Base-by-base conservation (phyloP, 2,113 vertebrate species). In the Vulpes ferrilata region DNA sequence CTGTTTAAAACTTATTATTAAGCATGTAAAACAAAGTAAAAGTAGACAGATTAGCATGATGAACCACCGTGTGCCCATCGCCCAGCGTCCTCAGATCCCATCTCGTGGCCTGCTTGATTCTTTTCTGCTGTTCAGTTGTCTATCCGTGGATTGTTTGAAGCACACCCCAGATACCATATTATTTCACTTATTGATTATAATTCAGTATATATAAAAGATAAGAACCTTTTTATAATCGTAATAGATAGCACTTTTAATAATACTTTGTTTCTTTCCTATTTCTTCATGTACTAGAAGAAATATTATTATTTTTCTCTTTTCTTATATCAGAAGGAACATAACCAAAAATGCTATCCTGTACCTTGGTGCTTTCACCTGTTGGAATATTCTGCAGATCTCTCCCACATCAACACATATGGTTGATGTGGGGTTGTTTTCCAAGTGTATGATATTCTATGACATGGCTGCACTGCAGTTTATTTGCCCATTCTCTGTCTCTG, bases 121-220 rank as follows among this genome's bases (percentile, higher is more conserved):
- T 59, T 55, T 59, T 76, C 73, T 59, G 16, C 1, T 1, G 1
- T 57, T 65, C 11, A 38, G 43, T 38, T 5, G 12, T 48, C n/a
- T 38, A 0, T 17, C n/a, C 16, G 0, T 32, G 35, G 83, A 51
- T 55, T 64, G 60, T 65, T 73, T 90, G 80, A 95, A 90, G 74
- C 60, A 78, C 95, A 94, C 55, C 6, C 5, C 48, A 82, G 67
- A 35, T 5, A 53, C 74, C 43, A 10, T 93, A 48, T 74, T 48
- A 32, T 64, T 95, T 92, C 71, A 35, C 74, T 88, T n/a, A 15
- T 80, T 74, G 94, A 32, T 43, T 43, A 43, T 80, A 83, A 83
- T 90, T 87, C 73, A 88, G 0, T 67, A 19, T 23, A 25, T 35
- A 19, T 32, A 76, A 60, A 79, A 69, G 32, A n/a, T 22, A 76